phyloP scores from a whole-genome alignment of 2,113 vertebrate species.

The Trachemys scripta region DNA sequence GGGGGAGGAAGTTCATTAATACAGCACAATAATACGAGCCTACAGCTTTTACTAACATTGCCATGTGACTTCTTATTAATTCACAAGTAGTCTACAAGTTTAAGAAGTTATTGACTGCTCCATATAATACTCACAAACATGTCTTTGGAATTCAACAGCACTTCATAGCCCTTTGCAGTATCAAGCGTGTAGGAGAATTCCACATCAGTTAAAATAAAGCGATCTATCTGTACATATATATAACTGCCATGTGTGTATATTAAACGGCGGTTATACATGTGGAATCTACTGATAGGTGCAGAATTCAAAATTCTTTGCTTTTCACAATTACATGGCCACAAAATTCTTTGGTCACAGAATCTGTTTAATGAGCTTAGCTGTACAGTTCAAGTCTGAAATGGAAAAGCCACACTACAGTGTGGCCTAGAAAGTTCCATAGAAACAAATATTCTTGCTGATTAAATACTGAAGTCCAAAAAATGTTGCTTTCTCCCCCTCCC shows the following conservation, averaged over 20 bases:
- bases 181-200: not conserved
- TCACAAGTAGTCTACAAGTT: not conserved
- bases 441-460: not conserved
- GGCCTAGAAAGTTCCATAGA: not conserved
- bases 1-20: not conserved
- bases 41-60: not conserved
- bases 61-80: not conserved
- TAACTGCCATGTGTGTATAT: not conserved
- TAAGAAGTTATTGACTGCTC: not conserved
- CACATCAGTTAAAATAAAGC: not conserved
- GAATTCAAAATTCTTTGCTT: constrained; percentile 8
- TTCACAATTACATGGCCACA: constrained; percentile 8
- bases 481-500: not conserved
- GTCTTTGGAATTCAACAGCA: not conserved
- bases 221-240: not conserved
- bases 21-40: not conserved
- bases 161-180: not conserved
- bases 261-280: not conserved
- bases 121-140: not conserved
- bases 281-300: not conserved
- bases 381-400: not conserved
- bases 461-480: constrained; percentile 38
- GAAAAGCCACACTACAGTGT: not conserved
- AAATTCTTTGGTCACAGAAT: constrained; percentile 39
- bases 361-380: not conserved